A percentile compares a stretch with the other conserved stretches of the same genome.
Conservation (phyloP, 2,888 invertebrate genomes). For the Parnassius glacialis region DNA sequence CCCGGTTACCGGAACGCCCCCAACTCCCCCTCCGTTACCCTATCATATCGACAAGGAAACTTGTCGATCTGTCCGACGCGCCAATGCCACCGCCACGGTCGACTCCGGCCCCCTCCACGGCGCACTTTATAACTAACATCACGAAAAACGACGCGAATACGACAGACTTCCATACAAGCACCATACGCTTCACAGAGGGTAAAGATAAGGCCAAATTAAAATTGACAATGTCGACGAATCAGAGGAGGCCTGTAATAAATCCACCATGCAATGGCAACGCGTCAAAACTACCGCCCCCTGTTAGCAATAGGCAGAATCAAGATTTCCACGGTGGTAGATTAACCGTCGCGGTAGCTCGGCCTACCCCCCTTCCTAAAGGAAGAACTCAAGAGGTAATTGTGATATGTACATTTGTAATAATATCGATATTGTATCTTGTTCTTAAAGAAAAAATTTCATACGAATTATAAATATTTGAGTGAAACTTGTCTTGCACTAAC, state of each 20-base stretch:
- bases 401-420: slow-evolving; percentile 66
- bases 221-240: slow-evolving; percentile 63
- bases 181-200: slow-evolving; percentile 68
- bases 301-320: slow-evolving; percentile 39
- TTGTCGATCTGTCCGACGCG: slow-evolving; percentile 70
- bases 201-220: slow-evolving; percentile 67
- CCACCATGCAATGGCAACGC: slow-evolving; percentile 46
- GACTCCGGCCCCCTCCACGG: slow-evolving; percentile 45
- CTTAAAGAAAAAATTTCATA: slow-evolving; percentile 44
- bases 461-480: slow-evolving; percentile 33
- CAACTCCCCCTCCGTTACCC: slow-evolving; percentile 68
- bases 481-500: slow-evolving; percentile 61
- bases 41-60: slow-evolving; percentile 68
- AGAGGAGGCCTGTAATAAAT: slow-evolving; percentile 47
- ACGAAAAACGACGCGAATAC: slow-evolving; percentile 57
- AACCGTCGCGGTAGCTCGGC: slow-evolving; percentile 32
- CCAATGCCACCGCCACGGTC: slow-evolving; percentile 68
- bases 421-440: slow-evolving; percentile 60
- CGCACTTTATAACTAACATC: slow-evolving; percentile 69
- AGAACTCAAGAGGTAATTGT: slow-evolving; percentile 70
- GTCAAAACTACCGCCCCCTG: slow-evolving; percentile 38
- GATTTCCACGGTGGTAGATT: slow-evolving; percentile 31
- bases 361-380: slow-evolving; percentile 39
- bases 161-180: slow-evolving; percentile 69
- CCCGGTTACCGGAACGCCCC: slow-evolving; percentile 74